phyloP scores from a whole-genome alignment of 2,888 invertebrate genomes.

The Eustalomyia histrio region DNA sequence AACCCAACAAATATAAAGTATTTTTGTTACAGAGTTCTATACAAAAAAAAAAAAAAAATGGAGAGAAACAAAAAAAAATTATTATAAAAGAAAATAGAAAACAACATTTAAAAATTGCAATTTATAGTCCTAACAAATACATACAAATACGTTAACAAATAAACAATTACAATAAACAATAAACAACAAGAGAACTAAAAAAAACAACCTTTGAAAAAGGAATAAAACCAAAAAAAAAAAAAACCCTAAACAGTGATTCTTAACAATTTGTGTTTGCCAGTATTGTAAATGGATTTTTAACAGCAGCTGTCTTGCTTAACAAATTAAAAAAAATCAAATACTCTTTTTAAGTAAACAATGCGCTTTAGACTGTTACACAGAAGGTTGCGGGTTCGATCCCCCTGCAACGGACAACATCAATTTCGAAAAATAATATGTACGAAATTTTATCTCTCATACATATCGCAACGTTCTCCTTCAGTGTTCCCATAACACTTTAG shows the following conservation, averaged over 20 bases:
- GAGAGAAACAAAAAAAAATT: conserved; percentile 20
- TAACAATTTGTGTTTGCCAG: background rate
- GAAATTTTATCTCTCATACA: too few relatives aligned
- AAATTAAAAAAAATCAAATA: too few relatives aligned
- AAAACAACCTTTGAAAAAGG: conserved; percentile 40
- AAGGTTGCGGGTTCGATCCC: too few relatives aligned
- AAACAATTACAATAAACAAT: conserved; percentile 40
- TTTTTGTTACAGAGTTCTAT: conserved; percentile 40
- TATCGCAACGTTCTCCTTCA: too few relatives aligned
- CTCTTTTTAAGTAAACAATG: too few relatives aligned
- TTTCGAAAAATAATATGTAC: too few relatives aligned
- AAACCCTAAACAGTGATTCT: background rate
- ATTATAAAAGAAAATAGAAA: conserved; percentile 29
- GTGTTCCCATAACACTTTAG: too few relatives aligned
- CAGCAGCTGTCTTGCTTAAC: too few relatives aligned
- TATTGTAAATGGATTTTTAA: too few relatives aligned
- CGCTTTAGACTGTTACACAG: too few relatives aligned
- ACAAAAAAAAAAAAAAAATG: conserved; percentile 43
- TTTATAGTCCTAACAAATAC: conserved; percentile 50
- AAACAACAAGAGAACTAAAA: conserved; percentile 11
- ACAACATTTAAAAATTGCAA: conserved; percentile 44
- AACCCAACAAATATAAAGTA: conserved; percentile 49
- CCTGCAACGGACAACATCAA: too few relatives aligned
- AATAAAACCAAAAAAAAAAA: conserved; percentile 35
- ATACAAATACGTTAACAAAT: conserved; percentile 31